These are phyloP conservation scores for Coranthus polyacanthus DNA, from an alignment of 2,797 vertebrate genomes.

Conservation along the genomic window DNA sequence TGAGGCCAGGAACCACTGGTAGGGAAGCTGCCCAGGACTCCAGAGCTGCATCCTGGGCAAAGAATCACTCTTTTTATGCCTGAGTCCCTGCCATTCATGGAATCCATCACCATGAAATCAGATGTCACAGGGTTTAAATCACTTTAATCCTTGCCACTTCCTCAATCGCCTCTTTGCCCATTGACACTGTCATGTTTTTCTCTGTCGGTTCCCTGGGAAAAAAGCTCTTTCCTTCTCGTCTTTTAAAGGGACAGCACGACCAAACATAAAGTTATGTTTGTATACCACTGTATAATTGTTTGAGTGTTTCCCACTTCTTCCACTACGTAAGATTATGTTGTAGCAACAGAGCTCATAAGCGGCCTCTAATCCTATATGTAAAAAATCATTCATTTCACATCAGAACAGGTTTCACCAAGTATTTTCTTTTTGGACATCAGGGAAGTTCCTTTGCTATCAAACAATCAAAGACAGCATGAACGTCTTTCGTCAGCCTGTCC, in stretches of 20 bases:
- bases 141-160: slow-evolving; percentile 70
- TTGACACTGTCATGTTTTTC: slow-evolving; percentile 59
- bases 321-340: too few relatives aligned
- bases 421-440: slow-evolving; percentile 12
- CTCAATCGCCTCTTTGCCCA: slow-evolving; percentile 60
- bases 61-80: slow-evolving; percentile 79
- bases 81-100: slow-evolving; percentile 63
- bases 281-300: too few relatives aligned
- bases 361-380: neutral
- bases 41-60: slow-evolving; percentile 73
- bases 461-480: slow-evolving; percentile 39
- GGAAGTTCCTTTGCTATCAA: slow-evolving; percentile 7
- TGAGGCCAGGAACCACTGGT: slow-evolving; percentile 62
- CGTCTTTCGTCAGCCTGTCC: slow-evolving; percentile 44
- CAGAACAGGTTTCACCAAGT: slow-evolving; percentile 20
- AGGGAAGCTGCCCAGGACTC: slow-evolving; percentile 66
- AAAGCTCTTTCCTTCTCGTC: slow-evolving; percentile 38
- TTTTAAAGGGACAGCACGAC: slow-evolving; percentile 5
- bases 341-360: too few relatives aligned
- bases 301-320: too few relatives aligned
- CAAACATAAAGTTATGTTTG: too few relatives aligned
- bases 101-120: slow-evolving; percentile 75
- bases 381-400: neutral
- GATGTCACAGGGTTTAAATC: slow-evolving; percentile 74
- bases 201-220: slow-evolving; percentile 57